These are phyloP conservation scores for Nomada flava DNA, from an alignment of 2,888 invertebrate species.

Conservation along the genomic window DNA sequence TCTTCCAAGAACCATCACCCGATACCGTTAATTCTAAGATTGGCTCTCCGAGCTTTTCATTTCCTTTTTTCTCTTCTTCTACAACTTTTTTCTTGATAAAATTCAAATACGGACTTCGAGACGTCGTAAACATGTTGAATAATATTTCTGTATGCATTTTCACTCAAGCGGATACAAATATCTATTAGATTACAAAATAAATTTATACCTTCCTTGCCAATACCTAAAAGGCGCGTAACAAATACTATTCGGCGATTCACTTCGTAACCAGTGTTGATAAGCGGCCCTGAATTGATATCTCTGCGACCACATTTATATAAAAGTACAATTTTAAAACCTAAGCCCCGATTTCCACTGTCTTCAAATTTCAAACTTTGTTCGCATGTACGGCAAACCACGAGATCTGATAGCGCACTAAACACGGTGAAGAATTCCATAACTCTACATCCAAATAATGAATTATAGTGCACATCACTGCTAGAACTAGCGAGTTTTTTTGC, in stretches of 20 bases:
- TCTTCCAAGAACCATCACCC: too few species aligned
- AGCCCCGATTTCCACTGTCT: slow-evolving; percentile 5
- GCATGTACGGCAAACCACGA: not conserved
- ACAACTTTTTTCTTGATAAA: too few species aligned
- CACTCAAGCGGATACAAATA: not conserved
- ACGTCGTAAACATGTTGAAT: too few species aligned
- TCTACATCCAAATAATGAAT: too few species aligned
- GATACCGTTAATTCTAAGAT: too few species aligned
- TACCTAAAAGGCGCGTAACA: slow-evolving; percentile 11
- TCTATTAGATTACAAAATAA: slow-evolving; percentile 13
- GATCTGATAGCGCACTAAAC: not conserved
- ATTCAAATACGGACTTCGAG: too few species aligned
- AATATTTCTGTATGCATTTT: too few species aligned
- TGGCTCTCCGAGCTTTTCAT: too few species aligned
- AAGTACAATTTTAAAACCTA: slow-evolving; percentile 2
- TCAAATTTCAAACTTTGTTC: not conserved
- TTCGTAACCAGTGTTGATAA: slow-evolving; percentile 10
- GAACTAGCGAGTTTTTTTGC: too few species aligned
- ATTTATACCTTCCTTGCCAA: slow-evolving; percentile 16
- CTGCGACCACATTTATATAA: not conserved
- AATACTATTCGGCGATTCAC: slow-evolving; percentile 19
- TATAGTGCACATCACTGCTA: too few species aligned
- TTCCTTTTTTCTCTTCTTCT: too few species aligned
- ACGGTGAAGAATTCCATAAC: not conserved
- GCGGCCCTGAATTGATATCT: slow-evolving; percentile 10